A percentile compares a stretch with the other conserved stretches of the same genome.
Evolutionary conservation across 2,797 vertebrate genomes (phyloP).

Genomic region (Staurois parvus): DNA sequence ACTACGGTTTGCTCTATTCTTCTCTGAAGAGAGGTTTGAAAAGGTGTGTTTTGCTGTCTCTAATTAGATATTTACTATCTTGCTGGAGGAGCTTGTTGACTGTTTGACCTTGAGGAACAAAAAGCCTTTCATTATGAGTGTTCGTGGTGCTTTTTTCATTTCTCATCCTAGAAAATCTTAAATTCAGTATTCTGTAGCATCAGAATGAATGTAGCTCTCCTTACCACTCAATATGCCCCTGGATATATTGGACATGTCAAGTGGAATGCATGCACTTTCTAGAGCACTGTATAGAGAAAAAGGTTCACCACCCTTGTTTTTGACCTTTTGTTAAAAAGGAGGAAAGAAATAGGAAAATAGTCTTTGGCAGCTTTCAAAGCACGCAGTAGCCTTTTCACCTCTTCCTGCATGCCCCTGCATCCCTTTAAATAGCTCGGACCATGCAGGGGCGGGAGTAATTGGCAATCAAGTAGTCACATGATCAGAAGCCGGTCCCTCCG

Average conservation of each 20-base stretch:
- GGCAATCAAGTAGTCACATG: no score
- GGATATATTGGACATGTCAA: not conserved
- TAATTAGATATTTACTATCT: conserved; percentile 9
- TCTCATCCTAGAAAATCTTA: conserved; percentile 11
- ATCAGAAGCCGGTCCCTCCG: no score
- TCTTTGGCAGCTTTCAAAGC: no score
- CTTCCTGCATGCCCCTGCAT: no score
- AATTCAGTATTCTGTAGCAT: not conserved
- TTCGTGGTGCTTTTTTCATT: conserved; percentile 2
- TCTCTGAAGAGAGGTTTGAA: not conserved
- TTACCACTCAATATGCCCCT: not conserved
- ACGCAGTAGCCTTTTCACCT: no score
- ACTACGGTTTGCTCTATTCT: no score
- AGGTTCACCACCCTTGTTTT: not conserved
- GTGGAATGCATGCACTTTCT: not conserved
- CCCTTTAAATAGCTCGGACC: no score
- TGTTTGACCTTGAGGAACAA: conserved; percentile 9
- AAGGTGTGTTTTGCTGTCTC: not conserved
- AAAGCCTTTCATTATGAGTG: conserved; percentile 2
- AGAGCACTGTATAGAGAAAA: not conserved
- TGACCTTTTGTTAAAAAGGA: no score
- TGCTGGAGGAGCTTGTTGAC: not conserved
- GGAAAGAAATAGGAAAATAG: no score
- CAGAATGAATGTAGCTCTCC: not conserved
- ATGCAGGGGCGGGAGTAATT: no score